phyloP scores from a whole-genome alignment of 2,888 invertebrate species.

The Campoplex capitator region DNA sequence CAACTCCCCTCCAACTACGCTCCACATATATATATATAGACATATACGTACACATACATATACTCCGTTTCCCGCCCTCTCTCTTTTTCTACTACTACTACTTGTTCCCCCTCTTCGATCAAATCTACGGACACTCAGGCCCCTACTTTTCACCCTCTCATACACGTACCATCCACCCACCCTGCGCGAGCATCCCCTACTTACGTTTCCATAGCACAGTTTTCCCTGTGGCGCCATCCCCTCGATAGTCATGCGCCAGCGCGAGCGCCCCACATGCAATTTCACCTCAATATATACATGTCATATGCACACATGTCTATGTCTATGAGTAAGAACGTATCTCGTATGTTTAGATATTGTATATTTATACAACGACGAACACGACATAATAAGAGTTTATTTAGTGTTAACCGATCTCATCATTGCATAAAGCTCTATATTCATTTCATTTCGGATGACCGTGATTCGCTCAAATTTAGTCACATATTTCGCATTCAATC shows the following conservation, averaged over 20 bases:
- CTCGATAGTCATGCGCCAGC: conserved; percentile 46
- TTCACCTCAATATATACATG: neutral
- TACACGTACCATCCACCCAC: conserved; percentile 48
- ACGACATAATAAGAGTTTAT: neutral
- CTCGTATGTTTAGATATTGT: neutral
- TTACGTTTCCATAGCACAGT: neutral
- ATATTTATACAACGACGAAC: neutral
- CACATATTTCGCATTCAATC: neutral
- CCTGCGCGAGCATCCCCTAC: conserved; percentile 53
- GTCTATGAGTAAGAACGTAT: neutral
- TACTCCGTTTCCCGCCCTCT: neutral
- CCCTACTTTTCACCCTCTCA: conserved; percentile 5
- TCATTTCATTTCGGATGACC: neutral
- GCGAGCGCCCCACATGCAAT: conserved; percentile 36
- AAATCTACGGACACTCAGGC: no score
- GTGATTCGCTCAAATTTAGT: neutral
- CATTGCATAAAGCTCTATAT: neutral
- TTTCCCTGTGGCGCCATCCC: conserved; percentile 52
- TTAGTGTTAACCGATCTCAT: conserved; percentile 18
- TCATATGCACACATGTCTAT: neutral
- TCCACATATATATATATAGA: conserved; percentile 3
- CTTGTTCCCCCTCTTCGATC: conserved; percentile 19
- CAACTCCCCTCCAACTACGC: conserved; percentile 77
- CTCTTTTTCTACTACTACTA: conserved; percentile 3
- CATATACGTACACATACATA: neutral